phyloP scores from a whole-genome alignment of 2,797 vertebrate genomes.

The Lepilemur ruficaudatus region DNA sequence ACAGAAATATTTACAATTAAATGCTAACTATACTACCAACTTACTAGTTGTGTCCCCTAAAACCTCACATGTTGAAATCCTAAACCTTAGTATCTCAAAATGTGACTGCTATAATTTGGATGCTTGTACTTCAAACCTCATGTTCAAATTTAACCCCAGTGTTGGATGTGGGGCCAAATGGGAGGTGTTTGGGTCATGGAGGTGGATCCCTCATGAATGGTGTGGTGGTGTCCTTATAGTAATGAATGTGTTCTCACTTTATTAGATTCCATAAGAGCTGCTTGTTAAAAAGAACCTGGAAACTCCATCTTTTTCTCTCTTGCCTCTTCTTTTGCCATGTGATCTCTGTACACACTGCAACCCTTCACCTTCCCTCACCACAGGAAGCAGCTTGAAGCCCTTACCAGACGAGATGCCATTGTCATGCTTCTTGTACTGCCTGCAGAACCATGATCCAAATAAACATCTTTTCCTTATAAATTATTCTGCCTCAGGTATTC shows the following conservation, averaged over 20 bases:
- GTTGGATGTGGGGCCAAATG: not conserved
- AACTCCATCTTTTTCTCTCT: not conserved
- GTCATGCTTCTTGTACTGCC: not conserved
- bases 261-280: not conserved
- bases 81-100: not conserved
- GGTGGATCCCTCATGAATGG: not conserved
- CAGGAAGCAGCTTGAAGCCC: not conserved
- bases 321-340: not conserved
- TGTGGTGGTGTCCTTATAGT: not conserved
- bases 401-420: not conserved
- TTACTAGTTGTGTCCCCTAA: not conserved
- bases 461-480: not conserved
- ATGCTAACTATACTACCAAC: not conserved
- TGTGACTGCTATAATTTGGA: not conserved
- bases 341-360: not conserved
- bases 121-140: not conserved
- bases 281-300: not conserved
- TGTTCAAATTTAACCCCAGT: not conserved
- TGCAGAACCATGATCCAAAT: not conserved
- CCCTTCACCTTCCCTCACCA: not conserved
- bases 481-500: not conserved
- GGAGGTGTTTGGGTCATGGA: not conserved
- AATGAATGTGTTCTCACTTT: not conserved
- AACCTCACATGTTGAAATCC: not conserved
- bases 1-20: not conserved